Conservation (phyloP, 2,797 vertebrate genomes). For the Clarias laeviceps region DNA sequence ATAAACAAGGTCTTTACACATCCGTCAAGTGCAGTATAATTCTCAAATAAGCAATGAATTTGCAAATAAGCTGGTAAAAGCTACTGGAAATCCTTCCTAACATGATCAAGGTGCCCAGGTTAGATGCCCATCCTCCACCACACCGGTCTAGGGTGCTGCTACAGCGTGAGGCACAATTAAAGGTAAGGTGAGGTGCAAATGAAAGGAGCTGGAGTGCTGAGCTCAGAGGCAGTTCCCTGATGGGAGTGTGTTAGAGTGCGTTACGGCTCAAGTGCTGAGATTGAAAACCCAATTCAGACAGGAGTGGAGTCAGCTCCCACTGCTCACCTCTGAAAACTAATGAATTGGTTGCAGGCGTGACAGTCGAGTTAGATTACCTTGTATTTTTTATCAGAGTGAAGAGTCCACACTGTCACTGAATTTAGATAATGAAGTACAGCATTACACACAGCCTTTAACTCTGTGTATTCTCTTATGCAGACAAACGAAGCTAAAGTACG, state of each 20-base stretch:
- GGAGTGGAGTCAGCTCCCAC: conserved; percentile 52
- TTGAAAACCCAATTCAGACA: conserved; percentile 65
- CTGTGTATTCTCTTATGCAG: conserved; percentile 17
- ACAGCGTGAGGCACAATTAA: conserved; percentile 41
- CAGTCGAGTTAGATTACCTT: conserved; percentile 60
- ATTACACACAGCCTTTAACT: conserved; percentile 47
- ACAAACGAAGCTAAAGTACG: conserved; percentile 18
- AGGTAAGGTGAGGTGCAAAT: conserved; percentile 51
- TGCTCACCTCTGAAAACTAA: conserved; percentile 57
- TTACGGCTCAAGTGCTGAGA: conserved; percentile 56
- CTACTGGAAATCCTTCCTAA: neutral
- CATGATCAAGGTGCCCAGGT: conserved; percentile 2
- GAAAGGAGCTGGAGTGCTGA: conserved; percentile 45
- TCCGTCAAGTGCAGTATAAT: conserved; percentile 22
- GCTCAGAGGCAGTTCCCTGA: conserved; percentile 54
- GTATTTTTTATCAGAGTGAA: conserved; percentile 62
- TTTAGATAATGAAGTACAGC: conserved; percentile 60
- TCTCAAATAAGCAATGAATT: conserved; percentile 17
- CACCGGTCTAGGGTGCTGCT: neutral
- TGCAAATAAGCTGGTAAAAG: conserved; percentile 15
- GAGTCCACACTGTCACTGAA: conserved; percentile 62
- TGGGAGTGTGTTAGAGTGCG: conserved; percentile 55
- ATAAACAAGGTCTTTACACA: conserved; percentile 38
- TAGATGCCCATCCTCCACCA: neutral
- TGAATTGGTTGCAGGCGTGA: conserved; percentile 65